phyloP scores from a whole-genome alignment of 2,888 invertebrate species.

The Asteroscopus sphinx region DNA sequence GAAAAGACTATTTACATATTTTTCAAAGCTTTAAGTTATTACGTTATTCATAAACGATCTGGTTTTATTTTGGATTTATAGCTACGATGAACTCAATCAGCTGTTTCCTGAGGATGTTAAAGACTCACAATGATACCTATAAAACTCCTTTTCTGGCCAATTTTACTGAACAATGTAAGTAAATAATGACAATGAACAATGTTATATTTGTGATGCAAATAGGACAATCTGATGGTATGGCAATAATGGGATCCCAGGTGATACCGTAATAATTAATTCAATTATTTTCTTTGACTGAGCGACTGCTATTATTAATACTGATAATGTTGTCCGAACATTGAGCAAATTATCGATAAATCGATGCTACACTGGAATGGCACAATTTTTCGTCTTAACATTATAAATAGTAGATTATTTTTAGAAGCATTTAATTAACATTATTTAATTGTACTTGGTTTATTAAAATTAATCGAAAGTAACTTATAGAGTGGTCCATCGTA shows the following conservation, averaged over 20 bases:
- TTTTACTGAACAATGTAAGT: not conserved
- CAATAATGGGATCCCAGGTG: not conserved
- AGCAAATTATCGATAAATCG: conserved; percentile 52
- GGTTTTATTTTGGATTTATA: not conserved
- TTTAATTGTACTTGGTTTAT: conserved; percentile 48
- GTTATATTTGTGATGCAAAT: not conserved
- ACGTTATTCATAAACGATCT: no score
- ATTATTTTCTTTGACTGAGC: conserved; percentile 8
- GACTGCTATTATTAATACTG: conserved; percentile 52
- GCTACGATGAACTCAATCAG: not conserved
- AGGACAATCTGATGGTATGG: not conserved
- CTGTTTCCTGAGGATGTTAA: not conserved
- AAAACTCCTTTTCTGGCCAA: not conserved
- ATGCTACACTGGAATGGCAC: conserved; percentile 48
- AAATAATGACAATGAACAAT: not conserved
- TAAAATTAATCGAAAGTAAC: conserved; percentile 43
- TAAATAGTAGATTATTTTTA: conserved; percentile 30
- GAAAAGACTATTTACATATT: conserved; percentile 36
- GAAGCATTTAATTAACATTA: conserved; percentile 32
- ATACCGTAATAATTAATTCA: not conserved
- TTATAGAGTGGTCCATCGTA: conserved; percentile 49
- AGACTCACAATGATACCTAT: not conserved
- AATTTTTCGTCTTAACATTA: conserved; percentile 37
- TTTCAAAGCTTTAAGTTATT: conserved; percentile 12
- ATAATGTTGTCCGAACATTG: conserved; percentile 57